Evolutionary conservation across 2,888 invertebrate genomes (phyloP), one percentile per base, ranked within the genome.

Genomic region (Diabrotica balteata): DNA sequence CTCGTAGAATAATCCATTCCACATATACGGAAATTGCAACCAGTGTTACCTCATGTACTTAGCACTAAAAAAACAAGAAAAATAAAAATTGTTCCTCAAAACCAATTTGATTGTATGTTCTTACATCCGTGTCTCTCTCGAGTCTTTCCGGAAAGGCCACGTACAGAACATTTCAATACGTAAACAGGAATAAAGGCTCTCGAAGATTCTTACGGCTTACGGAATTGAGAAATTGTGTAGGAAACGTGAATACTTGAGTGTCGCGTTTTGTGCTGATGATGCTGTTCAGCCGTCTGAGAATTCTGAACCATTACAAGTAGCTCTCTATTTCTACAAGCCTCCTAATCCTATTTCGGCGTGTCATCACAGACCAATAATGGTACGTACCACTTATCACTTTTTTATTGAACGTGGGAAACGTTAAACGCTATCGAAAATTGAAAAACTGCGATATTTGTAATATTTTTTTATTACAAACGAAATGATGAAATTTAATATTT

Each of bases 221-320:
- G 46, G 47, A 53, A 61, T 61, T 45, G 53, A 46, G 53, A 46
- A 61, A 61, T 61, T 61, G 46, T 53, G 61, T 53, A 46, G 61
- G 45, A 61, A 45, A 53, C 61, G 61, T 46, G 53, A 61, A 53
- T 53, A 61, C 53, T 61, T 45, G 61, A 61, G 61, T 61, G 45
- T 7, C 1, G n/a, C 46, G 32, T 46, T 61, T 61, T 61, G 11
- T 61, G 53, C 53, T 53, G 61, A 61, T 61, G 52, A 53, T 45
- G 45, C 53, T 47, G 47, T 45, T 61, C 53, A 46, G n/a, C n/a
- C 22, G 11, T 46, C 32, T 47, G 42, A 46, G 32, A 53, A 47
- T 61, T 61, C 22, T 32, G 46, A 46, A 7, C 44, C 8, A 2
- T 22, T 51, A 57, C 57, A 53, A 61, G 53, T 53, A 11, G 61